Base-by-base conservation (phyloP, 2,113 vertebrate genomes). In the Rhabdomys dilectus region DNA sequence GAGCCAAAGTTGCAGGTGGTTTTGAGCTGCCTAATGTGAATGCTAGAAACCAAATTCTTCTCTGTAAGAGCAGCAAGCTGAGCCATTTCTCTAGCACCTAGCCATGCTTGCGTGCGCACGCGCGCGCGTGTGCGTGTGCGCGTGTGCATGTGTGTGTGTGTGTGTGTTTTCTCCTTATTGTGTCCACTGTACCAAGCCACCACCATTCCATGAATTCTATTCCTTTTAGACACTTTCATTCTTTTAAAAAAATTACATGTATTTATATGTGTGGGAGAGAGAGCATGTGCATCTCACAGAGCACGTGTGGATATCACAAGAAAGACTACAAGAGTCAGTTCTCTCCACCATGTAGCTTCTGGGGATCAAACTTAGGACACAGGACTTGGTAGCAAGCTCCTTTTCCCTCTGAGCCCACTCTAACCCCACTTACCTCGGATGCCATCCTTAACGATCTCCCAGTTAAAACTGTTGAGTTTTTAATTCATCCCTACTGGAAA, bases 401-500 rank as follows among this genome's bases (percentile, higher is more conserved):
- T 85, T n/a, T 84, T 12, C 56, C 22, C 56, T 22, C 51, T 58
- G 78, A 81, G 51, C 19, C 78, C 31, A 17, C 56, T 84, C 12
- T 60, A 15, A 29, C 13, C 81, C 24, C 22, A 29, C 24, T 42
- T 86, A 22, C 45, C 29, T 82, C 39, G 39, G 66, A 17, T 64
- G 21, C 73, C 34, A 26, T 87, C 66, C 36, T 94, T 15, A 45
- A 19, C 10, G 58, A 93, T 88, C 89, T 93, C 68, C 76, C 84
- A 21, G 34, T 36, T 72, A 82, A 84, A 84, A 66, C 5, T 36
- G n/a, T 68, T 76, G 17, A 45, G 8, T 95, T 94, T 96, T 78
- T 53, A 68, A 68, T 89, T 87, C 11, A 60, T n/a, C n/a, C 17
- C 88, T 88, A 88, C 39, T 62, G 64, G 42, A 89, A 94, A 89